Evolutionary conservation across 2,113 vertebrate species (phyloP).

Genomic region (rabbit (Oryctolagus cuniculus)): DNA sequence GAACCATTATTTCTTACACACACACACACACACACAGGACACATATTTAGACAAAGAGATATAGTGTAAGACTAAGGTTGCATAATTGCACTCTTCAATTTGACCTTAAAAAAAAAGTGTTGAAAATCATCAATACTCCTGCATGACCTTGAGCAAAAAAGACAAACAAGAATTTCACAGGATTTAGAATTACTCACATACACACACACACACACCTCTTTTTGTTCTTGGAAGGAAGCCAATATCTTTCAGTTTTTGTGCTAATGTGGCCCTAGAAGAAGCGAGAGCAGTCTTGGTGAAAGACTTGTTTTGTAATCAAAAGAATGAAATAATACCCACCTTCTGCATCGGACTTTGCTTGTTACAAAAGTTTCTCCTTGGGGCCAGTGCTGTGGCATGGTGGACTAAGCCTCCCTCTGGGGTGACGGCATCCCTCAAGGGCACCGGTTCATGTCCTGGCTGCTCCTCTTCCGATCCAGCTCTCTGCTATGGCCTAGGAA

Average conservation of each 20-base stretch:
- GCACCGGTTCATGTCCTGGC: no score
- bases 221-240: slow-evolving; percentile 52
- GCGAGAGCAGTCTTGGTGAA: not conserved
- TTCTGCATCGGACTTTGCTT: slow-evolving; percentile 6
- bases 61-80: not conserved
- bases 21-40: not conserved
- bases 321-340: slow-evolving; percentile 7
- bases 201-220: not conserved
- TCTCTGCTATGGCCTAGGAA: no score
- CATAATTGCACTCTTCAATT: not conserved
- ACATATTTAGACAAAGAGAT: slow-evolving; percentile 30
- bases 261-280: slow-evolving; percentile 1
- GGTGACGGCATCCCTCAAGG: no score
- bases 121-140: not conserved
- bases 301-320: slow-evolving; percentile 38
- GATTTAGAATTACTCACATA: slow-evolving; percentile 26
- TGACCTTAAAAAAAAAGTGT: slow-evolving; percentile 36
- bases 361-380: not conserved
- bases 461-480: no score
- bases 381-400: no score
- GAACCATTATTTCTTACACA: not conserved
- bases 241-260: not conserved
- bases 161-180: not conserved
- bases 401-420: no score
- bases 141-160: slow-evolving; percentile 35